Evolutionary conservation across 2,797 vertebrate genomes (phyloP).

Genomic region (Botia almorhae): DNA sequence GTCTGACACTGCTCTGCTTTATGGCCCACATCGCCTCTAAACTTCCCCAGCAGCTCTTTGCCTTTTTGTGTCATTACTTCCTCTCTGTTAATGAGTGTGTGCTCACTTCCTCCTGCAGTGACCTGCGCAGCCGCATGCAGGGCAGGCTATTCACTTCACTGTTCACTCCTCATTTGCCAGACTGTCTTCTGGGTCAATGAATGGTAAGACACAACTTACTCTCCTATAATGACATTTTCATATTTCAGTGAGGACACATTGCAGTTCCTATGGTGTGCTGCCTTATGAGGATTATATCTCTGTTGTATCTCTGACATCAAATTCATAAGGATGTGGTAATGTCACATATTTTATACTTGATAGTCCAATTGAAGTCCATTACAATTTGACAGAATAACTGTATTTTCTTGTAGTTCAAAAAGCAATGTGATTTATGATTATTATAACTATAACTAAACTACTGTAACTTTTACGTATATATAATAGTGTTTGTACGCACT

Average conservation of each 20-base stretch:
- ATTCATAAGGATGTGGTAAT: background rate
- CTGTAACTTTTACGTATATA: background rate
- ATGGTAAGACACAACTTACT: background rate
- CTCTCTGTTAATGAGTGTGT: constrained; percentile 35
- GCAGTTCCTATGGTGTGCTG: too few relatives aligned
- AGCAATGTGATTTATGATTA: too few relatives aligned
- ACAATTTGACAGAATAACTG: background rate
- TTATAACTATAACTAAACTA: too few relatives aligned
- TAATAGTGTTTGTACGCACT: background rate
- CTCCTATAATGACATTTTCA: background rate
- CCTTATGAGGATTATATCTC: too few relatives aligned
- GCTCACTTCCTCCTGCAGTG: constrained; percentile 49
- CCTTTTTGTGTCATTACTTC: constrained; percentile 52
- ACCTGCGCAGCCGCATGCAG: background rate
- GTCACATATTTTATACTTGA: background rate
- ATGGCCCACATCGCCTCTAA: background rate
- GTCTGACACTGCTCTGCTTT: background rate
- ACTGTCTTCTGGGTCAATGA: background rate
- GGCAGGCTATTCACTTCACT: background rate
- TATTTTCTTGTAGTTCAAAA: background rate
- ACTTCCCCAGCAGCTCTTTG: constrained; percentile 18
- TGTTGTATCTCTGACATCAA: background rate
- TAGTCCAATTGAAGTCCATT: background rate
- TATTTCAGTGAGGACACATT: background rate
- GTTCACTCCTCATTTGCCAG: background rate